Conservation (phyloP, 2,888 invertebrate genomes). For the Horisme vitalbata region DNA sequence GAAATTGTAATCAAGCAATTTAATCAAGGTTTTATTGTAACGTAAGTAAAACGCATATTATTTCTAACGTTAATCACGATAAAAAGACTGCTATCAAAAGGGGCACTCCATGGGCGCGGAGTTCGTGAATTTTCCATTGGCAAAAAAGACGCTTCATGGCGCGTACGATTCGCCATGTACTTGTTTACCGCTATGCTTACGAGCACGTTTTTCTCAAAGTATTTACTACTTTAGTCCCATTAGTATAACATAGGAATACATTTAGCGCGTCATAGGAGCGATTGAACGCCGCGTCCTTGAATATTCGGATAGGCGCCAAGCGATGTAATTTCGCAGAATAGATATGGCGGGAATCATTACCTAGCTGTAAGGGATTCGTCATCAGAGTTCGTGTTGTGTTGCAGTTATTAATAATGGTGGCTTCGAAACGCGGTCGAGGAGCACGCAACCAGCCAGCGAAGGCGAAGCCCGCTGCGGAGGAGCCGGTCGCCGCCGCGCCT, state of each 20-base stretch:
- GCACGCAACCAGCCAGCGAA: conserved; percentile 68
- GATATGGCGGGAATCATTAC: conserved; percentile 60
- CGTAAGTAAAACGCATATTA: conserved; percentile 46
- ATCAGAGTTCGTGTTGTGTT: conserved; percentile 11
- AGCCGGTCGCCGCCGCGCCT: conserved; percentile 44
- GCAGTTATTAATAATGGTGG: conserved; percentile 58
- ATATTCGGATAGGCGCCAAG: conserved; percentile 63
- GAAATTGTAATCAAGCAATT: conserved; percentile 55
- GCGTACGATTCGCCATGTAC: conserved; percentile 53
- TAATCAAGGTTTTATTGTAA: conserved; percentile 45
- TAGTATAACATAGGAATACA: no score
- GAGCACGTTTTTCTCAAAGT: conserved; percentile 37
- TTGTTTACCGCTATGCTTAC: conserved; percentile 54
- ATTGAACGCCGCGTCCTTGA: conserved; percentile 62
- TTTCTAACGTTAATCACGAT: not conserved
- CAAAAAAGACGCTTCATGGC: conserved; percentile 72
- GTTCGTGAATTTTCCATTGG: conserved; percentile 69
- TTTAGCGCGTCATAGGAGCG: conserved; percentile 51
- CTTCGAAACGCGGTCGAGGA: conserved; percentile 74
- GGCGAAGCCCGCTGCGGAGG: conserved; percentile 59
- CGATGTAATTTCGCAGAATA: conserved; percentile 40
- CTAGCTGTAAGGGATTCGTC: conserved; percentile 8
- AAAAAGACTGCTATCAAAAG: not conserved
- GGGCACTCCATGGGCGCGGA: conserved; percentile 38
- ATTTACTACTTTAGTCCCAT: no score